Evolutionary conservation across 1,140 invertebrate genomes (phyloP).

Genomic region (Dufourea novaeangliae): DNA sequence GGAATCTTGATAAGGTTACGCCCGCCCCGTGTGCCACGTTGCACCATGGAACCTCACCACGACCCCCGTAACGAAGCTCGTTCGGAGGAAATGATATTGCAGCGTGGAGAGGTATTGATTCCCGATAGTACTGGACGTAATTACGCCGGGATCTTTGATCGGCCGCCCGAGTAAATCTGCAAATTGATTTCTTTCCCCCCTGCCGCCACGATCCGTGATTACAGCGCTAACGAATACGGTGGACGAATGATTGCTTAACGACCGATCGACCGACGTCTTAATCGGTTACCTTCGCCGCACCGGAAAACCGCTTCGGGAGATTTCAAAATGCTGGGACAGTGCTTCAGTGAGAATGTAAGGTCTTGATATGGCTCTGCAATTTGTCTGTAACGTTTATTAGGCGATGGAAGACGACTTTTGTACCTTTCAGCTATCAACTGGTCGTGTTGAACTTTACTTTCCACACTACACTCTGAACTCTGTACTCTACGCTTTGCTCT

Average conservation of each 20-base stretch:
- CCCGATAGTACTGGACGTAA: conserved; percentile 42
- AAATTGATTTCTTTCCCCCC: conserved; percentile 45
- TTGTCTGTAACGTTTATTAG: too few relatives aligned
- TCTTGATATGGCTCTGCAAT: too few relatives aligned
- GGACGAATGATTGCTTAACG: conserved; percentile 39
- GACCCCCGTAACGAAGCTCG: background rate
- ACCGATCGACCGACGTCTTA: conserved; percentile 26
- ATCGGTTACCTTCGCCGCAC: background rate
- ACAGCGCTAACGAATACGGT: conserved; percentile 32
- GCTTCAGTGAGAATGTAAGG: too few relatives aligned
- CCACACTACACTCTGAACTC: background rate
- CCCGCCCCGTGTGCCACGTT: background rate
- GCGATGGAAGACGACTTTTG: too few relatives aligned
- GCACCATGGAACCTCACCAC: background rate
- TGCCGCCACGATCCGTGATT: background rate
- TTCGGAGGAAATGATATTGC: conserved; percentile 33
- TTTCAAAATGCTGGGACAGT: background rate
- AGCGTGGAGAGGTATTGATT: conserved; percentile 30
- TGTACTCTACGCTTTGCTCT: background rate
- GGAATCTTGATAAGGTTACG: conserved; percentile 3
- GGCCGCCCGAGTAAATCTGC: conserved; percentile 28
- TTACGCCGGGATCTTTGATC: conserved; percentile 44
- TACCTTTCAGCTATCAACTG: too few relatives aligned
- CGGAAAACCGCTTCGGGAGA: background rate
- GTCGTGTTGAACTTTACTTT: too few relatives aligned